Base-by-base conservation (phyloP, 2,797 vertebrate genomes). In the Mormyrops attenuatus region DNA sequence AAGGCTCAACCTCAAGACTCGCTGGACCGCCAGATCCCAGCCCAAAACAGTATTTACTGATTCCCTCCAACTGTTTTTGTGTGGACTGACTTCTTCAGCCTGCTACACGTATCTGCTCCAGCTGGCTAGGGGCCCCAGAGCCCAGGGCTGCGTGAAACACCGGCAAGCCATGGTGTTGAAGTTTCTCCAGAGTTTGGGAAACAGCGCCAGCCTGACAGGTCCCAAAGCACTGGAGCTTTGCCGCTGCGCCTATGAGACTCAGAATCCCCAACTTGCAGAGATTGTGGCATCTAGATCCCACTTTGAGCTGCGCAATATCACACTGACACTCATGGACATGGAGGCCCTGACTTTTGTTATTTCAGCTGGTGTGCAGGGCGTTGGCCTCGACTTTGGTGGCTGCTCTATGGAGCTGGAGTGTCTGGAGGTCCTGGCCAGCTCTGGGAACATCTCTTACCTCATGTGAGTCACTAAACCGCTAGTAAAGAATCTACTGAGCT, bases 141-240 rank as follows among this genome's bases (percentile, higher is more conserved):
- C 88, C 4, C 89, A 41, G 77, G 90, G 5, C 0, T 95, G 94
- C 95, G 95, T 98, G 34, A 84, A 89, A 82, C 93, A 91, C 44
- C 96, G 95, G 57, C 98, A 98, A 93, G 90, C 90, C 0, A 15
- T 92, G 0, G 94, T 99, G 52, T 60, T 94, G 17, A 95, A 95
- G 87, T 91, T 93, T 7, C 91, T 99, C 44, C 91, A 34, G 88
- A 94, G 92, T 63, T 85, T 97, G 60, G 96, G 97, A 13, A 66
- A 89, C 88, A 95, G 91, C 47, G 87, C 90, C 91, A 93, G 90
- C 11, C 95, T 97, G 50, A 97, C 97, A 0, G 98, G 97, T 0
- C 97, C 97, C 3, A 99, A 97, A 93, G 92, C 98, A 26, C 89
- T 97, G 0, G 96, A 98, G 92, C 94, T 99, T 88, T 98, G 97